Conservation (phyloP, 2,113 vertebrate species). For the Glaucidium brasilianum region DNA sequence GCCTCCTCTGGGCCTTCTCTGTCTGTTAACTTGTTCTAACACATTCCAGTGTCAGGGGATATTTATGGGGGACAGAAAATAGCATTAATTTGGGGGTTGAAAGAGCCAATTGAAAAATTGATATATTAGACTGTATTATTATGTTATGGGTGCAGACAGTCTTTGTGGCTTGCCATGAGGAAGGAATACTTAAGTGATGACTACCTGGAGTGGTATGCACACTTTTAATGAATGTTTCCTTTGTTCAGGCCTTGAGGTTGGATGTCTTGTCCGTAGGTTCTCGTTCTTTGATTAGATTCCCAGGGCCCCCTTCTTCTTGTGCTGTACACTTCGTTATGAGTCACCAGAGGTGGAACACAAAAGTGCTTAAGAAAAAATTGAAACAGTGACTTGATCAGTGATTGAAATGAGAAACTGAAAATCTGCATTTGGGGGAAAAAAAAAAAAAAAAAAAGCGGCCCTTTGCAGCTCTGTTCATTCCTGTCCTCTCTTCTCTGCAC, state of each 20-base stretch:
- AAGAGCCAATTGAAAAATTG: background rate
- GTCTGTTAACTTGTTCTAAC: background rate
- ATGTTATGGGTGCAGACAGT: background rate
- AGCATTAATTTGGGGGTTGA: background rate
- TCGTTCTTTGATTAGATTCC: background rate
- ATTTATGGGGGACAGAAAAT: background rate
- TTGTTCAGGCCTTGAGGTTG: background rate
- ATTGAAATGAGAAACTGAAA: slow-evolving; percentile 15
- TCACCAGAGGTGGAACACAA: background rate
- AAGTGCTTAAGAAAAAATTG: background rate
- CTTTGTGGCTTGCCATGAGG: background rate
- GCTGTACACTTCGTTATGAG: background rate
- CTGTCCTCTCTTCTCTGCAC: background rate
- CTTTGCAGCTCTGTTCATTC: background rate
- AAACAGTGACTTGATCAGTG: background rate
- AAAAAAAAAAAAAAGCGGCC: background rate
- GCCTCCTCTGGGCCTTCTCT: background rate
- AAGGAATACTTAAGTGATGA: background rate
- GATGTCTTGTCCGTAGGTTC: background rate
- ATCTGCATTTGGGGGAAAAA: background rate
- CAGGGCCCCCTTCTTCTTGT: background rate
- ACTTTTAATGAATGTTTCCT: background rate
- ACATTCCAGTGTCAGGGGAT: background rate
- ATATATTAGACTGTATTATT: background rate
- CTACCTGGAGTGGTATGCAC: background rate